A percentile compares a stretch with the other conserved stretches of the same genome.
Conservation (phyloP, 2,113 vertebrate species). For the Noctilio leporinus region DNA sequence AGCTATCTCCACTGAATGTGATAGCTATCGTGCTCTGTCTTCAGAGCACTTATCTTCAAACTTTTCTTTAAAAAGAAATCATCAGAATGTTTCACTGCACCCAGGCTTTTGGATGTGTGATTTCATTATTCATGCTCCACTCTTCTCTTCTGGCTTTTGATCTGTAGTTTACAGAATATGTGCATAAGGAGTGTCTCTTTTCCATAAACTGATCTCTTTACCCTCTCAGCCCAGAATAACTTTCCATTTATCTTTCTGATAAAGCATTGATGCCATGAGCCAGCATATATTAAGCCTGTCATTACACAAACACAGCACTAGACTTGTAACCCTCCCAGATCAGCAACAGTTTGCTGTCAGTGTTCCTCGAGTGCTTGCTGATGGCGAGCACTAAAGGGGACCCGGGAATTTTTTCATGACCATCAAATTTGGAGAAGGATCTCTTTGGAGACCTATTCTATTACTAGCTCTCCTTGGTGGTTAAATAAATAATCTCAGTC, state of each 20-base stretch:
- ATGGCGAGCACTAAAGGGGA: background rate
- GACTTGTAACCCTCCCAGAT: background rate
- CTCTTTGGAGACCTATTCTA: background rate
- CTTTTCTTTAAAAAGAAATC: conserved; percentile 46
- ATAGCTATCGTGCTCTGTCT: background rate
- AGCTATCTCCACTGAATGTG: background rate
- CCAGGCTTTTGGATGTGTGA: conserved; percentile 25
- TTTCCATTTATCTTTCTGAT: conserved; percentile 56
- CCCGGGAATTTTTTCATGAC: background rate
- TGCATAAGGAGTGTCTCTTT: conserved; percentile 32
- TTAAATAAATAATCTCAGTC: background rate
- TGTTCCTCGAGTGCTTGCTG: background rate
- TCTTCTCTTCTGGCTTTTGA: conserved; percentile 57
- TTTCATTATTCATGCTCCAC: conserved; percentile 54
- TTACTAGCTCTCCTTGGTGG: background rate
- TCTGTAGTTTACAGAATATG: conserved; percentile 55
- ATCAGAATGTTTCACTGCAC: conserved; percentile 19
- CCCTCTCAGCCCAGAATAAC: conserved; percentile 50
- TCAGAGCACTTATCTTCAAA: conserved; percentile 32
- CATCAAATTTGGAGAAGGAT: background rate
- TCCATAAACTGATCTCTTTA: conserved; percentile 52
- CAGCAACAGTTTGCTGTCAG: background rate
- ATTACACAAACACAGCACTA: background rate
- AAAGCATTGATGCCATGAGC: conserved; percentile 33
- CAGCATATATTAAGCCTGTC: conserved; percentile 41